phyloP scores from a whole-genome alignment of 1,140 invertebrate species.

The Zaprionus vittiger region DNA sequence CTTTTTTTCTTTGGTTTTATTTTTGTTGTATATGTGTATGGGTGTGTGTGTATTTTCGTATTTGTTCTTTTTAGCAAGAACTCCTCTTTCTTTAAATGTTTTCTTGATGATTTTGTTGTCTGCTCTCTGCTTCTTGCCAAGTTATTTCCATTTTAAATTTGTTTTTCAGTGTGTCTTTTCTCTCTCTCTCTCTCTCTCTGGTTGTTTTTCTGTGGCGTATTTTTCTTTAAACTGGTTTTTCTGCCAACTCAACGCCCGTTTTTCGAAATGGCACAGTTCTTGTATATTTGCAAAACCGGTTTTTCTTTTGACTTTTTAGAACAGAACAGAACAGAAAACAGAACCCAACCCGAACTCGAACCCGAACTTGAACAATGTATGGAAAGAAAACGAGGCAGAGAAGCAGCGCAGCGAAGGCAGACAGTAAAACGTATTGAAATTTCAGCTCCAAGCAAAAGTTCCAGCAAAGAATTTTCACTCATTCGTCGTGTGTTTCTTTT shows the following conservation, averaged over 20 bases:
- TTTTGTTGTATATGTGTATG: background rate
- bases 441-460: conserved; percentile 4
- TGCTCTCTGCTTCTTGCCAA: conserved; percentile 34
- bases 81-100: conserved; percentile 38
- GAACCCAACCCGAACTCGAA: background rate
- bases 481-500: background rate
- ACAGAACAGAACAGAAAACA: conserved; percentile 40
- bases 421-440: background rate
- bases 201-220: conserved; percentile 48
- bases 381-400: conserved; percentile 3
- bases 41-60: conserved; percentile 38
- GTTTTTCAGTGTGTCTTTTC: conserved; percentile 54
- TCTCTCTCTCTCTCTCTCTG: conserved; percentile 51
- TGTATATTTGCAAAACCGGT: conserved; percentile 73
- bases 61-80: conserved; percentile 32
- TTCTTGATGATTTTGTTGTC: conserved; percentile 28
- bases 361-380: background rate
- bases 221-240: conserved; percentile 81
- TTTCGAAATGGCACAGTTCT: conserved; percentile 81
- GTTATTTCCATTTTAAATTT: conserved; percentile 82
- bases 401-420: background rate
- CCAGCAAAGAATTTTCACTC: conserved; percentile 48
- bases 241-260: conserved; percentile 59
- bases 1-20: conserved; percentile 40
- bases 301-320: conserved; percentile 80